These are phyloP conservation scores for Lymantria dispar DNA, from an alignment of 2,888 invertebrate genomes.

Conservation along the genomic window DNA sequence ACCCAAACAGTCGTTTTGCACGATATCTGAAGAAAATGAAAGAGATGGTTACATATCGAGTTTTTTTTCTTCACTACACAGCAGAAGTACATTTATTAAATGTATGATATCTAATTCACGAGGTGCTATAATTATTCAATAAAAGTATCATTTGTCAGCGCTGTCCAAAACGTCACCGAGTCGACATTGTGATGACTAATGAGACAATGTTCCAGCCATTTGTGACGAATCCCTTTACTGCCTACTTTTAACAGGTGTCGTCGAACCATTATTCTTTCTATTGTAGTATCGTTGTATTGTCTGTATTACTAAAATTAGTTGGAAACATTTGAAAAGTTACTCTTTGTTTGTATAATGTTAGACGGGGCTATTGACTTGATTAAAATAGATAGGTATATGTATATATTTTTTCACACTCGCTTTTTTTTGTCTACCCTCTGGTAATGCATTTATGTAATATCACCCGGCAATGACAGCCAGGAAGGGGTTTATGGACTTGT, in stretches of 20 bases:
- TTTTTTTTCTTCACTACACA: no score
- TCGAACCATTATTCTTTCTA: slow-evolving; percentile 68
- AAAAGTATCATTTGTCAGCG: slow-evolving; percentile 75
- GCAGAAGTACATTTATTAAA: neutral
- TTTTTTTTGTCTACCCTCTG: no score
- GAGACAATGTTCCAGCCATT: slow-evolving; percentile 69
- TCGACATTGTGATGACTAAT: slow-evolving; percentile 75
- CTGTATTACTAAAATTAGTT: slow-evolving; percentile 29
- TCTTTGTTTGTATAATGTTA: neutral
- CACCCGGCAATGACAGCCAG: no score
- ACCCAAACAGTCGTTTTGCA: no score
- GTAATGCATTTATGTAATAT: no score
- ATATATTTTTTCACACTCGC: no score
- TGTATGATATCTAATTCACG: slow-evolving; percentile 9
- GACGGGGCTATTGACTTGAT: neutral
- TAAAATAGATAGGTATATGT: no score
- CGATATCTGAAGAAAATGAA: no score
- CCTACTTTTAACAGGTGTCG: slow-evolving; percentile 73
- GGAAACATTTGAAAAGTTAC: neutral
- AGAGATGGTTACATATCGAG: no score
- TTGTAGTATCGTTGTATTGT: slow-evolving; percentile 45
- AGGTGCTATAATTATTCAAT: slow-evolving; percentile 70
- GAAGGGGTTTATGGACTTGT: no score
- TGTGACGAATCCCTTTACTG: slow-evolving; percentile 67
- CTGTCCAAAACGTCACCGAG: slow-evolving; percentile 72